A percentile compares a stretch with the other conserved stretches of the same genome.
Conservation (phyloP, 2,888 invertebrate species). For the Pandemis heparana region DNA sequence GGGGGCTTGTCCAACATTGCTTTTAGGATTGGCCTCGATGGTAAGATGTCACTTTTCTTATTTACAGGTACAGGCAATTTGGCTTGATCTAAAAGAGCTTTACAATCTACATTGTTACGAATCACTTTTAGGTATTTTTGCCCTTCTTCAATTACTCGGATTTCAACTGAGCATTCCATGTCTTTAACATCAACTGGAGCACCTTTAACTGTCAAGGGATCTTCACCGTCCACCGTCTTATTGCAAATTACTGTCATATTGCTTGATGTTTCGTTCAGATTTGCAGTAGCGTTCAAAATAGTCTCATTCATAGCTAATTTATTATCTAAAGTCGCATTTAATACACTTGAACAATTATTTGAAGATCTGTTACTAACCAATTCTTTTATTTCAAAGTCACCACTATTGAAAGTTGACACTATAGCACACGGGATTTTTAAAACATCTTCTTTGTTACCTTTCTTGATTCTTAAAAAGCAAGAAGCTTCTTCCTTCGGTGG, state of each 20-base stretch:
- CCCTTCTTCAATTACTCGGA: slow-evolving; percentile 20
- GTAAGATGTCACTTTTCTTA: slow-evolving; percentile 31
- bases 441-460: slow-evolving; percentile 32
- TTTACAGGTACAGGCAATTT: slow-evolving; percentile 40
- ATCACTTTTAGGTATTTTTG: slow-evolving; percentile 10
- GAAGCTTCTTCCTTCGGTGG: slow-evolving; percentile 21
- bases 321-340: background rate
- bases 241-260: slow-evolving; percentile 15
- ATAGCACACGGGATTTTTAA: slow-evolving; percentile 46
- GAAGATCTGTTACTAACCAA: background rate
- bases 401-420: slow-evolving; percentile 45
- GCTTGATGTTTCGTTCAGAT: background rate
- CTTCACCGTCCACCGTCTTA: slow-evolving; percentile 26
- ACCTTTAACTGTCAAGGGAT: slow-evolving; percentile 44
- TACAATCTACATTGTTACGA: slow-evolving; percentile 40
- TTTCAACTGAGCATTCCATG: slow-evolving; percentile 44
- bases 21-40: slow-evolving; percentile 37
- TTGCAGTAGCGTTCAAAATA: background rate
- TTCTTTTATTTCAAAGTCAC: background rate
- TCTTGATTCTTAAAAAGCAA: slow-evolving; percentile 30
- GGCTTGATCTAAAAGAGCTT: slow-evolving; percentile 39
- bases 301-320: background rate
- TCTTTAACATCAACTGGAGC: slow-evolving; percentile 24
- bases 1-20: slow-evolving; percentile 44
- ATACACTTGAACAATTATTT: slow-evolving; percentile 27